Base-by-base conservation (phyloP, 1,140 invertebrate genomes). In the Mactra quadrangularis region DNA sequence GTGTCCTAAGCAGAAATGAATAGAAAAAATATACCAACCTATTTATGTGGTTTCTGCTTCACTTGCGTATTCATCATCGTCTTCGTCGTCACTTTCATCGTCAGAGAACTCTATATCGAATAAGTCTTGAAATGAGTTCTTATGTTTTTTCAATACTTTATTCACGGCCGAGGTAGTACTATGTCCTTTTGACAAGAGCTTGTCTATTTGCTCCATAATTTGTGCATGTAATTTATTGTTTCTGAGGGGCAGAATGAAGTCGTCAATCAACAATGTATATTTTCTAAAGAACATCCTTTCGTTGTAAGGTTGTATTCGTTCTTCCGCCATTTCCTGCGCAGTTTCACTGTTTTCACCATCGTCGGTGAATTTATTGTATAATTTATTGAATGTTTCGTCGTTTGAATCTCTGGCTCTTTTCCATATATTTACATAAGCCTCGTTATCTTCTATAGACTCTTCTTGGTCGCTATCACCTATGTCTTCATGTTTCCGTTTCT, bases 301-400 rank as follows among this genome's bases (percentile, higher is more conserved):
- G 27, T 27, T 53, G 22, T 52, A 52, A 11, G 41, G 68, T n/a
- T 53, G 45, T 17, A 52, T 50, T 3, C 68, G 45, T 53, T 38
- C 62, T 41, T 38, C 35, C 13, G 62, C 62, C 25, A 66, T 22
- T 19, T 45, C 45, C 38, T 19, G 9, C 6, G 47, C 68, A 17
- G 50, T 22, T 3, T 52, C 31, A 11, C 38, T 38, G 22, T 2
- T 15, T 53, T 71, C 68, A 11, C 47, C 68, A 71, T 71, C 25
- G 4, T 50, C 22, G 3, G 52, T 53, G 13, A 45, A 71, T 71
- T 31, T 35, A 33, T 71, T 53, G 38, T 71, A 52, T 11, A 52
- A 35, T 31, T 50, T 71, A 3, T 72, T 29, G n/a, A 33, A 55
- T 72, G 52, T 55, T 33, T 55, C 52, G 29, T 72, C 70, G 52